phyloP scores from a whole-genome alignment of 2,113 vertebrate species.

The Caretta caretta region DNA sequence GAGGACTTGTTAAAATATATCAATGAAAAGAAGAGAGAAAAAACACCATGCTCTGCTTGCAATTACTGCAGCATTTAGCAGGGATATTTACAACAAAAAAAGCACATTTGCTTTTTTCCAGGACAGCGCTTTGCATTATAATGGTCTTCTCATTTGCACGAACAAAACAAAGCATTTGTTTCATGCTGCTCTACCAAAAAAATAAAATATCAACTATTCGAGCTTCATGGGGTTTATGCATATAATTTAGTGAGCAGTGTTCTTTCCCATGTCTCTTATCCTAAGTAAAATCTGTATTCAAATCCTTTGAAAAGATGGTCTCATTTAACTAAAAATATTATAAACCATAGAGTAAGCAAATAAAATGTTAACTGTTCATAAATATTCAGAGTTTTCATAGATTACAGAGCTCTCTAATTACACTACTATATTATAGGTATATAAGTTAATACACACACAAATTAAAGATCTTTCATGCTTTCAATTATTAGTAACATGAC shows the following conservation, averaged over 20 bases:
- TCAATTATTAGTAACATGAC: not conserved
- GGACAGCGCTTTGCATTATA: constrained; percentile 77
- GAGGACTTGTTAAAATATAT: constrained; percentile 79
- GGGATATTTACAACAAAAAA: constrained; percentile 69
- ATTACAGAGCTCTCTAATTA: not conserved
- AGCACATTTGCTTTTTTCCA: constrained; percentile 64
- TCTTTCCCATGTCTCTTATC: constrained; percentile 29
- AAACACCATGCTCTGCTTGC: constrained; percentile 67
- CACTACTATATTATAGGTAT: not conserved
- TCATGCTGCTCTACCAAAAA: constrained; percentile 49
- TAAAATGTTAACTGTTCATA: not conserved
- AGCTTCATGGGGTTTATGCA: constrained; percentile 15
- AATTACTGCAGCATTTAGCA: constrained; percentile 73
- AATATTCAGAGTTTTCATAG: accelerated
- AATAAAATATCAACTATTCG: constrained; percentile 63
- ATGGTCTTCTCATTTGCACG: constrained; percentile 71
- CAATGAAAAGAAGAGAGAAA: constrained; percentile 70
- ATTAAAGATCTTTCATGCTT: not conserved
- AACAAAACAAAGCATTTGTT: constrained; percentile 72
- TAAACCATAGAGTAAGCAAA: not conserved
- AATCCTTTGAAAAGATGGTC: not conserved
- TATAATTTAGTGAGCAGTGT: not conserved
- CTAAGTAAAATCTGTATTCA: constrained; percentile 17
- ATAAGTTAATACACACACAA: not conserved
- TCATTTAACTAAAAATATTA: not conserved